Conservation (phyloP, 2,888 invertebrate genomes). For the Trissolcus brochymenae region DNA sequence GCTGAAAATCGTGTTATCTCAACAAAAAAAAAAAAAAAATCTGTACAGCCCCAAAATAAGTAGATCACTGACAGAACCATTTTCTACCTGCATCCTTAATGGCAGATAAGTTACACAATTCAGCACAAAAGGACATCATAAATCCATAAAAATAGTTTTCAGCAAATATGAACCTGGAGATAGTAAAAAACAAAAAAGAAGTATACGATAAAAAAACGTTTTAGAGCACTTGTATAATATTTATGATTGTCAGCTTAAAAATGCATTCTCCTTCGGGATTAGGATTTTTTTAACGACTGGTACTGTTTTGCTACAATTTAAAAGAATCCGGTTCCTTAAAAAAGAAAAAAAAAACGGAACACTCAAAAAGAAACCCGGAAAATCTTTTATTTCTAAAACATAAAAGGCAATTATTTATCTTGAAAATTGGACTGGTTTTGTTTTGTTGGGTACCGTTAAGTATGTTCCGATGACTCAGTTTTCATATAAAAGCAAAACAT, state of each 20-base stretch:
- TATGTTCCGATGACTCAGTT: too few relatives aligned
- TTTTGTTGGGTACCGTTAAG: too few relatives aligned
- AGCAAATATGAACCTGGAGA: slow-evolving; percentile 3
- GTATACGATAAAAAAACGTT: slow-evolving; percentile 15
- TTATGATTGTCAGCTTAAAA: slow-evolving; percentile 29
- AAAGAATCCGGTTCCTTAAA: background rate
- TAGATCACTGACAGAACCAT: slow-evolving; percentile 1
- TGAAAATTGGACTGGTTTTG: background rate
- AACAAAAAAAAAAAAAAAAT: background rate
- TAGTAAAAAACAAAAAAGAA: slow-evolving; percentile 9
- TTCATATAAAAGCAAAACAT: too few relatives aligned
- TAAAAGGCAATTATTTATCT: background rate
- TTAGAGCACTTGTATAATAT: slow-evolving; percentile 8
- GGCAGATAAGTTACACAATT: slow-evolving; percentile 21
- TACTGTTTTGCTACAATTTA: slow-evolving; percentile 19
- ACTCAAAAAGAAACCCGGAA: background rate
- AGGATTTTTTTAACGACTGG: slow-evolving; percentile 1
- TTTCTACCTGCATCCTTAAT: slow-evolving; percentile 13
- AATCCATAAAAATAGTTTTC: slow-evolving; percentile 19
- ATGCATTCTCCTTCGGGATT: background rate
- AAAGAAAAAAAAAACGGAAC: too few relatives aligned
- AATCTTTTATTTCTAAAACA: background rate
- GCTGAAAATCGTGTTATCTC: background rate
- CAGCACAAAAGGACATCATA: slow-evolving; percentile 16
- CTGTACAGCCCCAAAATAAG: slow-evolving; percentile 22